Base-by-base conservation (phyloP, 1,140 invertebrate species). In the Rhagoletis pomonella region DNA sequence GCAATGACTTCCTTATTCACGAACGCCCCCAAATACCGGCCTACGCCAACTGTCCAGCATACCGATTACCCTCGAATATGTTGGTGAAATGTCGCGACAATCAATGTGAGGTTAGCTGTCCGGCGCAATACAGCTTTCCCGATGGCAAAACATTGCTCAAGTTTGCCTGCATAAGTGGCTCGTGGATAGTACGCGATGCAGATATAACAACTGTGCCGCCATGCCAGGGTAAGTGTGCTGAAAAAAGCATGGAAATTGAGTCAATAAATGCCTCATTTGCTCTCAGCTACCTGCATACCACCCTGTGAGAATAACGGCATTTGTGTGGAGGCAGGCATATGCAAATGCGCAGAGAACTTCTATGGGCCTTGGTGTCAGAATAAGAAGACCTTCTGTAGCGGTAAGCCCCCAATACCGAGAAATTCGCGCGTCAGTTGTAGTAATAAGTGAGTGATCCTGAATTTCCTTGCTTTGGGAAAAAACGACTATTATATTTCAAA, bases 301-400 rank as follows among this genome's bases (percentile, higher is more conserved):
- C 93, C 94, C 1, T 98, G 97, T 91, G 93, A 96, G 90, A 97
- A 98, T 93, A 96, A 95, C 81, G 97, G 97, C 0, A 96, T 96
- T 17, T 98, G 97, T 90, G 90, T 96, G 1, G 94, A 94, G 1
- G 96, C 96, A 0, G 95, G 96, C 91, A 93, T 94, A 1, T 97
- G 97, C 89, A 91, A 95, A 10, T 98, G 97, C 89, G 94, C 95
- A 0, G 94, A 95, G 39, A 95, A 96, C 89, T 97, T 95, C 91
- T 94, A 94, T 44, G 97, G 97, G 19, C 94, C 95, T 1, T 94
- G 95, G 77, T 98, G 97, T 90, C 96, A 98, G 91, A 95, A 95
- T 89, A 95, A 96, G 90, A 95, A 95, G 87, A 95, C 95, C 87
- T 95, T 96, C 0, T 97, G 96, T 90, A 92, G 96, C 1, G 95